Evolutionary conservation across 1,140 invertebrate species (phyloP).

Genomic region (Ectropis grisescens): DNA sequence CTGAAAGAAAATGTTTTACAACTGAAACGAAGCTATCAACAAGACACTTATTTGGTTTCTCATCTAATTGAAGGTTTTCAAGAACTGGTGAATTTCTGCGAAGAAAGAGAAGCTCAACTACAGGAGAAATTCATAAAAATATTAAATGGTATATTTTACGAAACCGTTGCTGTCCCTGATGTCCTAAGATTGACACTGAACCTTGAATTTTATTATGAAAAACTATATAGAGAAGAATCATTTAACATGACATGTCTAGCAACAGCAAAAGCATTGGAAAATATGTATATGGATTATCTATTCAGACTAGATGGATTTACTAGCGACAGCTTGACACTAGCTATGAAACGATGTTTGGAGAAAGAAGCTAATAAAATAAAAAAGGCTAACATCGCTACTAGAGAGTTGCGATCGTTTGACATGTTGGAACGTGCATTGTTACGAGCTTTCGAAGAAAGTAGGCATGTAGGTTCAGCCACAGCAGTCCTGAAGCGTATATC

Average conservation of each 20-base stretch:
- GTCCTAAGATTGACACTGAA: conserved; percentile 42
- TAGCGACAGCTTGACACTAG: conserved; percentile 24
- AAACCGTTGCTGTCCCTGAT: conserved; percentile 28
- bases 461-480: no score
- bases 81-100: conserved; percentile 22
- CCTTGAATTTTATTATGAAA: conserved; percentile 50
- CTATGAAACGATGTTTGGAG: conserved; percentile 25
- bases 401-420: conserved; percentile 35
- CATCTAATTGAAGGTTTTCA: conserved; percentile 30
- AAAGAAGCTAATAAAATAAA: conserved; percentile 25
- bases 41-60: conserved; percentile 25
- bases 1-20: conserved; percentile 24
- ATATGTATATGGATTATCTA: conserved; percentile 37
- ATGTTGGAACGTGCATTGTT: conserved; percentile 31
- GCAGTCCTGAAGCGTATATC: no score
- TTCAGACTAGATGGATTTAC: conserved; percentile 30
- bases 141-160: conserved; percentile 40
- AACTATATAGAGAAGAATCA: conserved; percentile 37
- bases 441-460: conserved; percentile 25
- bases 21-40: conserved; percentile 27
- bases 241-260: conserved; percentile 31
- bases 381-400: conserved; percentile 29
- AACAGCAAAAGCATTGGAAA: conserved; percentile 36
- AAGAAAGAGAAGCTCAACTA: conserved; percentile 26
- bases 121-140: conserved; percentile 40